phyloP scores from a whole-genome alignment of 2,888 invertebrate genomes.

The Scaeva pyrastri region DNA sequence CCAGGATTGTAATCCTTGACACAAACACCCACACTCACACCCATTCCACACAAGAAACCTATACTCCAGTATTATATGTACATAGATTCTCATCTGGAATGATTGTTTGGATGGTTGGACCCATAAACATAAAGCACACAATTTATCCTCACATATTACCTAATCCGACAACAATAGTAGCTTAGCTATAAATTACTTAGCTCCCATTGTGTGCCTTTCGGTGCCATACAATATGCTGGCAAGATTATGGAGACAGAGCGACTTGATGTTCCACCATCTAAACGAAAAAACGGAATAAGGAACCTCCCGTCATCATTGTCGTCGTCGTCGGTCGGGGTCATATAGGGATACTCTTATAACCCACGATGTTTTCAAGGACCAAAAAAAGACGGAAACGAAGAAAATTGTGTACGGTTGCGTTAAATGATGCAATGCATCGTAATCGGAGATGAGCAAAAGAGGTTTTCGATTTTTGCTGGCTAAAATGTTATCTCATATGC shows the following conservation, averaged over 20 bases:
- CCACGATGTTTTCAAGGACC: background rate
- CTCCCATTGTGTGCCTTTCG: constrained; percentile 45
- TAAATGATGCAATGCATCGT: constrained; percentile 67
- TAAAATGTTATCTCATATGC: constrained; percentile 60
- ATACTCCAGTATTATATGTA: no score
- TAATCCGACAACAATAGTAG: constrained; percentile 74
- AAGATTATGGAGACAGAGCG: constrained; percentile 14
- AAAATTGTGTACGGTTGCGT: constrained; percentile 36
- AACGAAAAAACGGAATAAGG: background rate
- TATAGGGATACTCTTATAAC: constrained; percentile 11
- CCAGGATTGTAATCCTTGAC: constrained; percentile 54
- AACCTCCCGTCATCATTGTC: background rate
- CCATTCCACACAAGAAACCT: no score
- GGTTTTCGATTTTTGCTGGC: background rate
- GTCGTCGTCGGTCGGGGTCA: background rate
- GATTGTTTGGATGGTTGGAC: constrained; percentile 20
- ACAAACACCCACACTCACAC: constrained; percentile 3
- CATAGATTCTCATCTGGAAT: constrained; percentile 64
- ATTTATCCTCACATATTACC: constrained; percentile 73
- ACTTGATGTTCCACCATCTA: background rate
- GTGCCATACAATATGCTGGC: constrained; percentile 36
- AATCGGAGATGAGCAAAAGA: constrained; percentile 28
- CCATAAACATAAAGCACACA: constrained; percentile 67
- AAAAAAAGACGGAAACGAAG: constrained; percentile 3
- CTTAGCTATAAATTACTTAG: constrained; percentile 74